These are phyloP conservation scores for Oasisia sp. DNA, from an alignment of 2,888 invertebrate genomes.

Conservation along the genomic window DNA sequence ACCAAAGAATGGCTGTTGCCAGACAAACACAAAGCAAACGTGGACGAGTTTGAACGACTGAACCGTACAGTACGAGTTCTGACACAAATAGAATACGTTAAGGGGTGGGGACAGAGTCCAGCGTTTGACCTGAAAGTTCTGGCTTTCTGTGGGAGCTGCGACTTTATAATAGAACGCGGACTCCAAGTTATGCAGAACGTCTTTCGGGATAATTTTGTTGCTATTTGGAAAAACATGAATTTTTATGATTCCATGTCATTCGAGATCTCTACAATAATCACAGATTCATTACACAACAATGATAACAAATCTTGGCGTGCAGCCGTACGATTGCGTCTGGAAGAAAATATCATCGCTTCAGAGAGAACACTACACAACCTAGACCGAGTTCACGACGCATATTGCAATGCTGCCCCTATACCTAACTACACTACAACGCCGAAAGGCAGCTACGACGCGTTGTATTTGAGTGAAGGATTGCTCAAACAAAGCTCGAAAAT, in stretches of 20 bases:
- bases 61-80: not conserved
- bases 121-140: not conserved
- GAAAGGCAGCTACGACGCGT: not conserved
- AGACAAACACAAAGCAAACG: not conserved
- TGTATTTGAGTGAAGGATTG: not conserved
- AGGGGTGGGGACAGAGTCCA: no score
- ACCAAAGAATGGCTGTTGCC: not conserved
- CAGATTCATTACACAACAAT: not conserved
- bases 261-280: not conserved
- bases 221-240: not conserved
- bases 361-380: not conserved
- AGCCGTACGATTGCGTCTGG: not conserved
- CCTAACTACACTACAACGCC: not conserved
- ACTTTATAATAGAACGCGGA: not conserved
- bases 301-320: not conserved
- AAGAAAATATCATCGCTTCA: not conserved
- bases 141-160: not conserved
- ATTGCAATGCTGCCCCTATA: not conserved
- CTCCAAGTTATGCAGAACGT: not conserved
- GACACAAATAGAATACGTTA: no score
- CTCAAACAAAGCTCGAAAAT: not conserved
- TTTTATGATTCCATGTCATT: not conserved
- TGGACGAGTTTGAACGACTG: not conserved
- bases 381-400: not conserved
- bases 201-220: not conserved